Evolutionary conservation across 2,888 invertebrate species (phyloP), one percentile per base, ranked within the genome.

Genomic region (Drosophila pegasa): DNA sequence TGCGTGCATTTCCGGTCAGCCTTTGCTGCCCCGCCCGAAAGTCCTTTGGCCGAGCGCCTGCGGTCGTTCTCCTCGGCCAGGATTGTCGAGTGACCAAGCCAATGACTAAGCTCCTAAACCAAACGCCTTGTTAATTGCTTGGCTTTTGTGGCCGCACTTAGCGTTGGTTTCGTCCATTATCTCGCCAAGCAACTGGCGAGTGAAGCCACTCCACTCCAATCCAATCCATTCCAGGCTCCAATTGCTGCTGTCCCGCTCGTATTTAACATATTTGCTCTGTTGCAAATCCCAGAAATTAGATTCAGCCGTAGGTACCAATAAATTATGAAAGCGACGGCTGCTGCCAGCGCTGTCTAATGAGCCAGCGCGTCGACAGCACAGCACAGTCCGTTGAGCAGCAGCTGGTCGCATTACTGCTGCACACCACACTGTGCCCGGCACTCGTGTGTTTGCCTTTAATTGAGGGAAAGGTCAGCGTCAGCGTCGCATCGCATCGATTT

Each of bases 401-500:
- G 61, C 61, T 40, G 56, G 52, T 38, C 16, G 29, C 71, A 83
- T 71, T 86, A 74, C 80, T 74, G 59, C 51, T 56, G 66, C 45
- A 62, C 47, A 18, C 50, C 77, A 80, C 87, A 80, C 87, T 80
- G 75, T 79, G 14, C 22, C 16, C 31, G 37, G 35, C 50, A 29
- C 33, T 47, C 59, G 40, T 56, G 29, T 33, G 69, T 14, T 18
- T 20, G 38, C 54, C 67, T 74, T 63, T 82, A 86, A 88, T 83
- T 83, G 88, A 83, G 86, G 80, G 75, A 83, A 83, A 83, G 83
- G 83, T 83, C 83, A 86, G 71, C 80, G 60, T 58, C n/a, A n/a
- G n/a, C n/a, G n/a, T n/a, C 63, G 80, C 80, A n/a, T n/a, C 29
- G 83, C 83, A 88, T 83, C 83, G 88, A 83, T 88, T 83, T 82